Evolutionary conservation across 1,140 invertebrate genomes (phyloP).

Genomic region (Subanguina moxae): DNA sequence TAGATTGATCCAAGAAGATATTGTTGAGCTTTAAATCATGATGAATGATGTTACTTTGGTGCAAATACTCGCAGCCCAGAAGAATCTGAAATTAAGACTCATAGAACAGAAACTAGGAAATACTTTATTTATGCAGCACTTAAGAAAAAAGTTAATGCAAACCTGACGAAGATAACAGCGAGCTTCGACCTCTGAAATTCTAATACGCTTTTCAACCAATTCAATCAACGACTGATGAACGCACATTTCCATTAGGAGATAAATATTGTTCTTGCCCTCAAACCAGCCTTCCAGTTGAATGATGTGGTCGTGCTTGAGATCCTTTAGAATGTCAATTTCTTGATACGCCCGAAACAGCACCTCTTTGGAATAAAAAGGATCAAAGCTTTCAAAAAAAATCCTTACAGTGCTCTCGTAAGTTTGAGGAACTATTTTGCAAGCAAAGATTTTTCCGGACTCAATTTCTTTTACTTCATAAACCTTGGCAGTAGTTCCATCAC

Average conservation of each 20-base stretch:
- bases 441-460: no score
- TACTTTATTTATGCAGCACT: no score
- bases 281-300: slow-evolving; percentile 81
- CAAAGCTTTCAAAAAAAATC: no score
- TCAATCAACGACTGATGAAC: slow-evolving; percentile 76
- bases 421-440: no score
- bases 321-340: no score
- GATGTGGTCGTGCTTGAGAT: no score
- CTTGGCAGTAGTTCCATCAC: no score
- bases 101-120: no score
- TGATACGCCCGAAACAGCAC: no score
- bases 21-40: slow-evolving; percentile 94
- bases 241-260: slow-evolving; percentile 92
- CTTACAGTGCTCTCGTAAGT: no score
- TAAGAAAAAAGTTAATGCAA: slow-evolving; percentile 62
- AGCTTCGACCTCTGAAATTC: slow-evolving; percentile 87
- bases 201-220: slow-evolving; percentile 78
- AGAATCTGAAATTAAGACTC: slow-evolving; percentile 64
- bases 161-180: slow-evolving; percentile 89
- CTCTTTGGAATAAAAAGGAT: no score
- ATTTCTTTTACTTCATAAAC: no score
- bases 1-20: slow-evolving; percentile 86
- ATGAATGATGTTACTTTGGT: slow-evolving; percentile 84
- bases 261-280: slow-evolving; percentile 86
- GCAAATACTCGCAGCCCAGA: slow-evolving; percentile 82